Base-by-base conservation (phyloP, 1,140 invertebrate species). In the Drosophila sturtevanti region DNA sequence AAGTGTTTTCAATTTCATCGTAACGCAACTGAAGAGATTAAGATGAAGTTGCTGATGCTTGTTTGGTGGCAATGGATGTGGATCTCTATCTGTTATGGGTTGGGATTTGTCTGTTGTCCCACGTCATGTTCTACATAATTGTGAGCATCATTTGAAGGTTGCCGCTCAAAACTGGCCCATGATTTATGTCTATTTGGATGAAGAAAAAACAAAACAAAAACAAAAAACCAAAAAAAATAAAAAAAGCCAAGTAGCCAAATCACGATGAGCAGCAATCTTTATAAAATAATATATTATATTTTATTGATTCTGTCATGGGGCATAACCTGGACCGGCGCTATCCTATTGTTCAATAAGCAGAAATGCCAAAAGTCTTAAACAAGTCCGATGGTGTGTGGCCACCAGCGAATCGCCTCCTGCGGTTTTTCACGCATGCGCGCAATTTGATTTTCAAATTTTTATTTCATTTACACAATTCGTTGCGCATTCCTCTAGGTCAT, bases 41-140 rank as follows among this genome's bases (percentile, higher is more conserved):
- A 58, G 63, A 78, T 78, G 68, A 78, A 78, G 77, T 78, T 81
- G 77, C 62, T 58, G 55, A 64, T 78, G 68, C 68, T 65, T 4
- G 4, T 31, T 4, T 0, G 5, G 27, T 31, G 27, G 27, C 4
- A 6, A 6, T 31, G 27, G 66, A 68, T 64, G 75, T 70, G 62
- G 38, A 59, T 74, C 41, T 48, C 18, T 18, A 48, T 48, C 41
- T 48, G 14, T 55, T 66, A 56, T 41, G 18, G 9, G 22, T 65
- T 48, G 35, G 68, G 60, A 21, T 75, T 73, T 70, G 67, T 63
- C 52, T 70, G 79, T 74, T 87, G 84, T 89, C 52, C 44, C 77
- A 77, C 74, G 85, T 89, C 84, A 89, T 89, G 84, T 89, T 89
- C 72, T 89, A 89, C 84, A 87, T 89, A 69, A 77, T 76, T 48